Percentiles rank a stretch among this genome's conserved stretches.
Evolutionary conservation across 2,888 invertebrate species (phyloP).

Genomic region (Panopea generosa): DNA sequence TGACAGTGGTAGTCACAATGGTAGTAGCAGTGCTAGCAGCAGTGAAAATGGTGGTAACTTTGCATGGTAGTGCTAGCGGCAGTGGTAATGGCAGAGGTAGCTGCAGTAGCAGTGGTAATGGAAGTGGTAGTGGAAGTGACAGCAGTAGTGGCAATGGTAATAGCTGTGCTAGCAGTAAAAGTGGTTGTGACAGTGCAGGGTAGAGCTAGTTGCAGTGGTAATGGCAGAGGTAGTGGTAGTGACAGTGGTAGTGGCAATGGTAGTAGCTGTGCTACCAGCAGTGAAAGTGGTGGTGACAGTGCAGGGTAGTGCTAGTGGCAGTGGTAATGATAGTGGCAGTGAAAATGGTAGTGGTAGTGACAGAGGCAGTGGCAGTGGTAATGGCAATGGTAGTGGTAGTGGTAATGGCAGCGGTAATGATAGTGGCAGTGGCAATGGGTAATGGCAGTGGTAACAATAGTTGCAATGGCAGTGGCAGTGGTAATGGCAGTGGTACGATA

Average conservation of each 20-base stretch:
- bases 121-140: too few species aligned
- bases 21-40: neutral
- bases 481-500: neutral
- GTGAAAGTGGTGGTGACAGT: too few species aligned
- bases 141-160: too few species aligned
- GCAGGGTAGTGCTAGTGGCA: neutral
- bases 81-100: too few species aligned
- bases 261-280: too few species aligned
- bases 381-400: slow-evolving; percentile 2
- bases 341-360: slow-evolving; percentile 1
- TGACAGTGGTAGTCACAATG: neutral
- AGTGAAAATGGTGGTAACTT: neutral
- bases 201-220: slow-evolving; percentile 6
- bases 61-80: neutral
- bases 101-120: too few species aligned
- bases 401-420: neutral
- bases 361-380: neutral
- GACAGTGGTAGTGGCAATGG: neutral
- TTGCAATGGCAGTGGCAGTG: neutral
- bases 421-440: too few species aligned
- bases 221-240: neutral
- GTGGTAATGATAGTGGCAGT: slow-evolving; percentile 5
- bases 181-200: neutral
- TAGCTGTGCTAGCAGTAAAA: too few species aligned
- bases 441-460: too few species aligned